A percentile compares a stretch with the other conserved stretches of the same genome.
phyloP scores from a whole-genome alignment of 2,888 invertebrate species.

The Epsilonema sp. region DNA sequence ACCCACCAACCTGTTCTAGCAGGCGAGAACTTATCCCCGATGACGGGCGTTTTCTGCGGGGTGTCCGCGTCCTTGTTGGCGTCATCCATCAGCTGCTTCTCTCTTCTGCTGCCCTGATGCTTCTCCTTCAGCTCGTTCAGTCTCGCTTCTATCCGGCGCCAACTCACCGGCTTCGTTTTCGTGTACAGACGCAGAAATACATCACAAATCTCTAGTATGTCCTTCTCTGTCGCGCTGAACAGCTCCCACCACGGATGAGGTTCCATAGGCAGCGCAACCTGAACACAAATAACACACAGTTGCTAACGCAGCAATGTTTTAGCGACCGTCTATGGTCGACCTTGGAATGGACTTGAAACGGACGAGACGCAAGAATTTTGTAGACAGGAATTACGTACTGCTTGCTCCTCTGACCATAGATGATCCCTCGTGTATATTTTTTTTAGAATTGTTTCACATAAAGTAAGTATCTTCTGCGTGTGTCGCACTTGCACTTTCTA shows the following conservation, averaged over 20 bases:
- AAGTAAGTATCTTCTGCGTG: slow-evolving; percentile 2
- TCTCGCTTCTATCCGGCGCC: not conserved
- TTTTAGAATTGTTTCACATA: not conserved
- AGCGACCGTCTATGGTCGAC: too few species aligned
- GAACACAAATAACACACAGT: slow-evolving; percentile 11
- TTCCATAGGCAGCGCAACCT: slow-evolving; percentile 13
- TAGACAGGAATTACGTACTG: too few species aligned
- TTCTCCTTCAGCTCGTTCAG: not conserved
- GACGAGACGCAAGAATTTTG: not conserved
- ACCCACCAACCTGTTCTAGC: not conserved
- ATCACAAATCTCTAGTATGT: slow-evolving; percentile 17
- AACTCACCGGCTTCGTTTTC: slow-evolving; percentile 9
- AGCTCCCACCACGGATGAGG: slow-evolving; percentile 24
- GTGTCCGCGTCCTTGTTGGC: not conserved
- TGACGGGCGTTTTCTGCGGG: not conserved
- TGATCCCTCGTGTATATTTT: not conserved
- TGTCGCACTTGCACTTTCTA: too few species aligned
- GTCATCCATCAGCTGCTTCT: not conserved
- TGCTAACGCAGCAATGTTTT: too few species aligned
- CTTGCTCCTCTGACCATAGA: not conserved
- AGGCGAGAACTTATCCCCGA: not conserved
- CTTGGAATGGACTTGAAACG: not conserved
- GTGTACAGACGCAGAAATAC: slow-evolving; percentile 17
- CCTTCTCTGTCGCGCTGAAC: slow-evolving; percentile 20
- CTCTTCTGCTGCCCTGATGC: not conserved